A percentile compares a stretch with the other conserved stretches of the same genome.
phyloP scores from a whole-genome alignment of 2,888 invertebrate genomes.

The Gandaritis pyraliata region DNA sequence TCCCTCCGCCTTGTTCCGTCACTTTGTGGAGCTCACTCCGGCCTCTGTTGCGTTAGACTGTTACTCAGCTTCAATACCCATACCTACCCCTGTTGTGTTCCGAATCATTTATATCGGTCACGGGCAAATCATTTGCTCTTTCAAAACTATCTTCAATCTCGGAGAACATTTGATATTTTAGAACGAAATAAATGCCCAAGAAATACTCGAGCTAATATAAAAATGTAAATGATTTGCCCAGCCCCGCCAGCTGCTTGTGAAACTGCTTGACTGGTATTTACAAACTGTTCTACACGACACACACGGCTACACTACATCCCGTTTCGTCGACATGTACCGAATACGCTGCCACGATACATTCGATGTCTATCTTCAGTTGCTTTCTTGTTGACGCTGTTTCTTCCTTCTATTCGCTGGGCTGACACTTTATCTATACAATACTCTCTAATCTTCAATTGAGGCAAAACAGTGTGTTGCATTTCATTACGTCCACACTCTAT shows the following conservation, averaged over 20 bases:
- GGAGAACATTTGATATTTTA: too few relatives aligned
- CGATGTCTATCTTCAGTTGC: slow-evolving; percentile 38
- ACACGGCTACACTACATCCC: slow-evolving; percentile 48
- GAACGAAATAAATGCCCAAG: too few relatives aligned
- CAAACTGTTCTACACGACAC: slow-evolving; percentile 45
- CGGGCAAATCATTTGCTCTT: slow-evolving; percentile 57
- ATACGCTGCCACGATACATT: slow-evolving; percentile 46
- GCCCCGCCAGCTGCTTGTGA: slow-evolving; percentile 45
- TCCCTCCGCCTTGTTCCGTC: slow-evolving; percentile 62
- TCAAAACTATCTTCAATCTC: neutral
- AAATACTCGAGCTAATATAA: too few relatives aligned
- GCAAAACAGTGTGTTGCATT: slow-evolving; percentile 35
- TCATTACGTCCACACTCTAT: neutral
- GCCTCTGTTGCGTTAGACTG: slow-evolving; percentile 46
- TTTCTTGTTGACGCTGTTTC: slow-evolving; percentile 36
- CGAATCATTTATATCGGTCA: slow-evolving; percentile 51
- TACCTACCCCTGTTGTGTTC: slow-evolving; percentile 57
- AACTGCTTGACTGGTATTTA: slow-evolving; percentile 46
- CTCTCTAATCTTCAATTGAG: slow-evolving; percentile 29
- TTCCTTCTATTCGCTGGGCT: slow-evolving; percentile 42
- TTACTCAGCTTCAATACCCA: slow-evolving; percentile 55
- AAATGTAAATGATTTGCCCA: slow-evolving; percentile 40
- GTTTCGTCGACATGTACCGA: slow-evolving; percentile 41
- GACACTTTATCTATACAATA: slow-evolving; percentile 32
- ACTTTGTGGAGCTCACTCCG: slow-evolving; percentile 64